phyloP scores from a whole-genome alignment of 2,113 vertebrate genomes.

The Chaetura pelagica region DNA sequence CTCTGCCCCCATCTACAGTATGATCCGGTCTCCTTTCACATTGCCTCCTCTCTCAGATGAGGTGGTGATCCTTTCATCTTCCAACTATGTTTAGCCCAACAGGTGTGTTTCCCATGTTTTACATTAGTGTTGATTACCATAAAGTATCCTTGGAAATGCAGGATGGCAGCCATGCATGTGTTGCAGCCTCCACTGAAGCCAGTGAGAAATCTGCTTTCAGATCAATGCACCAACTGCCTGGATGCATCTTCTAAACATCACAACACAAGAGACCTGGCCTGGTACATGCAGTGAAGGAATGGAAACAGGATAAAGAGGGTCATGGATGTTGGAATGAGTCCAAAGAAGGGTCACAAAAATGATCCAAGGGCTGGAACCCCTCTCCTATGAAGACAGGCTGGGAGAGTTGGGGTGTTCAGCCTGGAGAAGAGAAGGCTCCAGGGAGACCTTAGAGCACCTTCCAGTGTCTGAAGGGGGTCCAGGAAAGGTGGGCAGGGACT shows the following conservation, averaged over 20 bases:
- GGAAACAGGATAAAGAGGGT: not conserved
- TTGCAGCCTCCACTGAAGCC: not conserved
- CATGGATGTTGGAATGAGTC: too few species aligned
- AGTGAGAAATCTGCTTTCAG: not conserved
- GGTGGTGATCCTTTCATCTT: not conserved
- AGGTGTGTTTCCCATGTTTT: too few species aligned
- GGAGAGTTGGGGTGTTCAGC: too few species aligned
- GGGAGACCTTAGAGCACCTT: too few species aligned
- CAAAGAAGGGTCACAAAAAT: too few species aligned
- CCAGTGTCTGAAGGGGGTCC: too few species aligned
- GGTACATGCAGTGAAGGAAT: accelerated
- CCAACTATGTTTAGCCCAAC: not conserved
- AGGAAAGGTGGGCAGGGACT: too few species aligned
- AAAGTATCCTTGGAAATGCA: not conserved
- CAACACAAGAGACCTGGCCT: not conserved
- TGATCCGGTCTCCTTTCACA: not conserved
- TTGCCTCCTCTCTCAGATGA: not conserved
- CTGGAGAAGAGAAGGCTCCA: too few species aligned
- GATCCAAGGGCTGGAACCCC: too few species aligned
- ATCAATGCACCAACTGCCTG: not conserved
- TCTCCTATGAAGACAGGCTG: too few species aligned
- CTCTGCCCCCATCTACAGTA: not conserved
- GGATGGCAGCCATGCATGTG: not conserved
- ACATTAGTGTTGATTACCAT: too few species aligned
- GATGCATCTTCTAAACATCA: not conserved